Conservation (phyloP, 2,888 invertebrate species). For the Lasioglossum malachurum region DNA sequence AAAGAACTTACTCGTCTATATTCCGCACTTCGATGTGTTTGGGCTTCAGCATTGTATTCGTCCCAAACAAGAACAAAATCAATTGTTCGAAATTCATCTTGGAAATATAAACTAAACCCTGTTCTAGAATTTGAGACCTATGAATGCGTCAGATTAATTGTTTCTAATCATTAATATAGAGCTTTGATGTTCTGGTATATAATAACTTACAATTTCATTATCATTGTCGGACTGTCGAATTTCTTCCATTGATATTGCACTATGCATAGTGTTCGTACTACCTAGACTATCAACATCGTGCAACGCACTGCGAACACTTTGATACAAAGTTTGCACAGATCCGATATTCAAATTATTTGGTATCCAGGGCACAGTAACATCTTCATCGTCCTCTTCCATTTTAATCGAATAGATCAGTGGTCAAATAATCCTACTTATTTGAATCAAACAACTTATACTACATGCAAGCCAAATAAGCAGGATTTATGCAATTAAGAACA, state of each 20-base stretch:
- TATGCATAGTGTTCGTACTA: constrained; percentile 56
- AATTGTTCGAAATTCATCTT: constrained; percentile 90
- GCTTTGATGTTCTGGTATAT: background rate
- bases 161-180: background rate
- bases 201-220: constrained; percentile 53
- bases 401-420: constrained; percentile 56
- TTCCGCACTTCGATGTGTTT: constrained; percentile 75
- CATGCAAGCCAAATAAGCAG: constrained; percentile 52
- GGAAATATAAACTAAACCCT: constrained; percentile 86
- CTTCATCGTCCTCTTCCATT: constrained; percentile 78
- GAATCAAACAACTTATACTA: constrained; percentile 43
- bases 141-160: constrained; percentile 20
- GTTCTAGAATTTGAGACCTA: constrained; percentile 70
- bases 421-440: constrained; percentile 53
- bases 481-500: background rate
- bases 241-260: constrained; percentile 57
- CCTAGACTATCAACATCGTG: constrained; percentile 71
- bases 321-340: constrained; percentile 76
- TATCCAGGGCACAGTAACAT: constrained; percentile 55
- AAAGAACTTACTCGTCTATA: constrained; percentile 74
- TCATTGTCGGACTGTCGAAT: constrained; percentile 50
- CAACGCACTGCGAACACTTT: constrained; percentile 72
- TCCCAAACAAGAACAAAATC: constrained; percentile 94
- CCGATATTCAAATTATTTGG: constrained; percentile 65
- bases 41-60: constrained; percentile 86